These are phyloP conservation scores for Tor tambroides DNA, from an alignment of 2,113 vertebrate genomes.

Conservation along the genomic window DNA sequence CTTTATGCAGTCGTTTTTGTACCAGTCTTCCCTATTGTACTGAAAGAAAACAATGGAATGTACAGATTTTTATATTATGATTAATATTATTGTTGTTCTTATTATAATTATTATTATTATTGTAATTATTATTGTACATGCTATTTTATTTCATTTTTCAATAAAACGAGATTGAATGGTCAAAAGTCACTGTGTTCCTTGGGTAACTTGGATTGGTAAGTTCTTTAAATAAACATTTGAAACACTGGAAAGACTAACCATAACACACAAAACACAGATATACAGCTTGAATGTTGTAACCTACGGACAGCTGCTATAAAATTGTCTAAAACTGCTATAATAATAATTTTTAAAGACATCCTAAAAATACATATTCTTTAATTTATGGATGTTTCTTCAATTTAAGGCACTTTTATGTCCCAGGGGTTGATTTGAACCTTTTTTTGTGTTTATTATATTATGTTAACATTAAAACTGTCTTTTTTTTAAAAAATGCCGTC, in stretches of 20 bases:
- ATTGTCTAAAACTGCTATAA: background rate
- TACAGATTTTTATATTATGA: constrained; percentile 94
- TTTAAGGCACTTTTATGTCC: background rate
- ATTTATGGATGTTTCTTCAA: background rate
- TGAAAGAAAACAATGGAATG: constrained; percentile 92
- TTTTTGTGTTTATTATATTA: background rate
- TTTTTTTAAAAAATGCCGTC: background rate
- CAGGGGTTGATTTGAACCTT: background rate
- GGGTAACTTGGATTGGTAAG: constrained; percentile 21
- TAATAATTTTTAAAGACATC: background rate
- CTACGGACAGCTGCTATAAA: background rate
- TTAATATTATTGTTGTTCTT: constrained; percentile 70
- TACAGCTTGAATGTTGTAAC: background rate
- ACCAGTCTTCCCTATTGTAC: constrained; percentile 95
- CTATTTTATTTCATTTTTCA: constrained; percentile 97
- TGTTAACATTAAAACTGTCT: background rate
- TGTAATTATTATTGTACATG: constrained; percentile 84
- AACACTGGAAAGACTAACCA: constrained; percentile 10
- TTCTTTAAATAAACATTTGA: background rate
- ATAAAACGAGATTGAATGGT: constrained; percentile 82
- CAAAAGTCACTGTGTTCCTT: constrained; percentile 40
- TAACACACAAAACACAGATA: constrained; percentile 27
- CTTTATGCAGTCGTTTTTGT: constrained; percentile 85
- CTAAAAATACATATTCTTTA: background rate
- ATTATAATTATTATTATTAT: constrained; percentile 63